Evolutionary conservation across 2,888 invertebrate species (phyloP), one percentile per base, ranked within the genome.

Genomic region (Acleris cristana): DNA sequence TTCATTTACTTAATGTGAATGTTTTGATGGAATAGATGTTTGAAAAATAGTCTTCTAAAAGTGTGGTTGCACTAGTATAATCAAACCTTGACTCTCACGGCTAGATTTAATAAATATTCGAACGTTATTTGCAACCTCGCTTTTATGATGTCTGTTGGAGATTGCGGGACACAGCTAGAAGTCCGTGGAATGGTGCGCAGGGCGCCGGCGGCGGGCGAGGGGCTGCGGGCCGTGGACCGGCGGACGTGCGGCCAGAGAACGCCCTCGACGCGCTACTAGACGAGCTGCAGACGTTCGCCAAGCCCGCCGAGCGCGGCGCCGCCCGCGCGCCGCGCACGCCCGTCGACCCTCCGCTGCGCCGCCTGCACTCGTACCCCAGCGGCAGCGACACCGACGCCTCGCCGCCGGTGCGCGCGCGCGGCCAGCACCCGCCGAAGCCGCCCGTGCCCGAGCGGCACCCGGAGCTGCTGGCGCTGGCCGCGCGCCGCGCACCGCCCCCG

Each of bases 221-320:
- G 76, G 73, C 78, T 70, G 75, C 78, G 74, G 72, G 74, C 72
- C 80, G 84, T 72, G 84, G 69, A 84, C 80, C 74, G 70, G 74
- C 83, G 75, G 90, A 89, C 70, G 70, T 85, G 92, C 95, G 96
- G 93, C 94, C 97, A 94, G 97, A 98, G 96, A 98, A 98, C 96
- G 97, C 98, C 95, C 97, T 98, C 96, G 98, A 98, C 96, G 97
- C 97, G 95, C 92, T 98, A 96, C 93, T 98, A 96, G 97, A 97
- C 89, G 98, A 98, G 89, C 94, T 98, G 74, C 97, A 98, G 90
- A 97, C 97, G 44, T 97, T 97, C 88, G 96, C 97, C 64, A 95
- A 96, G 85, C 97, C 97, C 60, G 73, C 81, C 67, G 80, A 80
- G 73, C 80, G 81, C 61, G 77, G 79, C 69, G 78, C 70, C 30